Base-by-base conservation (phyloP, 2,888 invertebrate species). In the Osmoderma eremita region DNA sequence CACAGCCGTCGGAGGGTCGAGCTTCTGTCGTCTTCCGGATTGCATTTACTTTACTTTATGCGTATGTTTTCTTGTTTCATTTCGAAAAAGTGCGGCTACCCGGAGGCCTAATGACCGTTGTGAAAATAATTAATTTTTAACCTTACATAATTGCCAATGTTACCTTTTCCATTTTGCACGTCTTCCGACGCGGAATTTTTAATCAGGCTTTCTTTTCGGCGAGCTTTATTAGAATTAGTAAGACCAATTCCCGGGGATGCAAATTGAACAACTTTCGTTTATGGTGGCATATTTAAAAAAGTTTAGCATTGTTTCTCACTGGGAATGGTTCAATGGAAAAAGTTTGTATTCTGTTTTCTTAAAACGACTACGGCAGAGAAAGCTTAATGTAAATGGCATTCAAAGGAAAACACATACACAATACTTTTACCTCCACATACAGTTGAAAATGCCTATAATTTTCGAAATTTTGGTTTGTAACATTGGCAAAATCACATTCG, bases 41-140 rank as follows among this genome's bases (percentile, higher is more conserved):
- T 30, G 30, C 30, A 30, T 5, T 30, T 20, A 17, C 17, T 20
- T 42, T 36, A 38, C 38, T 53, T 17, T 17, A 17, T 18, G 17
- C 38, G 13, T 38, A 10, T 53, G 13, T 3, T 58, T 15, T 20
- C 17, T 30, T n/a, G 15, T 61, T 30, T 61, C 36, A 30, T 61
- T 61, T 36, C 10, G 24, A 17, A 13, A 45, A 13, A n/a, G n/a
- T 20, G 54, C 38, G n/a, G 38, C 18, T 17, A 20, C 18, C 58
- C 30, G 45, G 45, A 17, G 8, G 42, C 13, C 30, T 61, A 61
- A 61, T 61, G 48, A 45, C 30, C 58, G 17, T 61, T 45, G 45
- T 45, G 13, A 17, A 61, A 61, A 61, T 61, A 61, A 61, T 61
- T 61, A 61, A 61, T 48, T 61, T 61, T 61, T 61, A 48, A 45